Percentiles rank a stretch among this genome's conserved stretches.
These are phyloP conservation scores for Poecilia gillii DNA, from an alignment of 2,797 vertebrate species.

Conservation along the genomic window DNA sequence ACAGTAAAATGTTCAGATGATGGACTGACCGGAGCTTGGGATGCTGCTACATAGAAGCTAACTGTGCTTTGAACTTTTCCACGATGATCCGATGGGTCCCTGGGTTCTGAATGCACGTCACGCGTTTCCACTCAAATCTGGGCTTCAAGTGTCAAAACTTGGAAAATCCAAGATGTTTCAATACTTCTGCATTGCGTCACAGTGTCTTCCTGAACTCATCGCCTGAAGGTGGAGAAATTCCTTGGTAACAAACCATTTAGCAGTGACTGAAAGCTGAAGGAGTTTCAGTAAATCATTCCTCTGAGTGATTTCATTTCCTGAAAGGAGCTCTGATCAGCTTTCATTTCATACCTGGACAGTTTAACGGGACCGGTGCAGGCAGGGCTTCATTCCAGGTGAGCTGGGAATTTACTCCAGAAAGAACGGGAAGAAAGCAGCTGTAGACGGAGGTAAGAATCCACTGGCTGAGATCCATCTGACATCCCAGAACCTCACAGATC, in stretches of 20 bases:
- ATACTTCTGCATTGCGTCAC: background rate
- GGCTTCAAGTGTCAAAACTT: background rate
- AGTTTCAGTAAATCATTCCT: background rate
- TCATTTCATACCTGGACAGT: slow-evolving; percentile 51
- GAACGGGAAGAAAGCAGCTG: background rate
- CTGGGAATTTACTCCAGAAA: slow-evolving; percentile 41
- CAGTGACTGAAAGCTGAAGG: slow-evolving; percentile 2
- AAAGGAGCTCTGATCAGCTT: slow-evolving; percentile 23
- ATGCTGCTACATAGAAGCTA: too few species aligned
- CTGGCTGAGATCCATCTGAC: background rate
- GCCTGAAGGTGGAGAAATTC: background rate
- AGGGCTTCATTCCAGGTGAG: slow-evolving; percentile 46
- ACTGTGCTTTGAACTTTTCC: too few species aligned
- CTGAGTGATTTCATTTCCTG: slow-evolving; percentile 32
- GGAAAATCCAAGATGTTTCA: background rate
- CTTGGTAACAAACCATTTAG: background rate
- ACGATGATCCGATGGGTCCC: too few species aligned
- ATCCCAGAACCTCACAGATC: background rate
- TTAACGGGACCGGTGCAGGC: slow-evolving; percentile 45
- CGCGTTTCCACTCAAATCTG: background rate
- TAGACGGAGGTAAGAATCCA: background rate
- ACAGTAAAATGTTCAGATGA: too few species aligned
- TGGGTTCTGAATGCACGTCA: background rate
- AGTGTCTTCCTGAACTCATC: background rate
- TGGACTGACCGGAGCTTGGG: too few species aligned